Evolutionary conservation across 2,797 vertebrate genomes (phyloP), one percentile per base, ranked within the genome.

Genomic region (Antrozous pallidus): DNA sequence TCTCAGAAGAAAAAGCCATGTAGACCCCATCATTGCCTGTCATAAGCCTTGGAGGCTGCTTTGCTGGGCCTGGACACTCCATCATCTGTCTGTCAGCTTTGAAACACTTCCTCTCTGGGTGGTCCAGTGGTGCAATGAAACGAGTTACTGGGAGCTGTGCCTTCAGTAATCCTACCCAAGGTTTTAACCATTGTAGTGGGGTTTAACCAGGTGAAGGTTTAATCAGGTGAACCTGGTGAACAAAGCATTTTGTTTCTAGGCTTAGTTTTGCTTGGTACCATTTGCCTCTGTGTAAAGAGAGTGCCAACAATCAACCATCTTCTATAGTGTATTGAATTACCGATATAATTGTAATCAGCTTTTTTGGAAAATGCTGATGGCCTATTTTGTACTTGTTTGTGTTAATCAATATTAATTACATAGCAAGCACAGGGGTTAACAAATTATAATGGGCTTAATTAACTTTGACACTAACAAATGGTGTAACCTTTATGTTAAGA

Each of bases 381-480:
- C 74, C 94, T 69, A 28, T 31, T 26, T 94, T 16, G 26, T 91
- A 96, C 45, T 80, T 71, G 56, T 93, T 96, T 83, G 61, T 95
- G 93, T 94, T 93, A 74, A 92, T 96, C 13, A 18, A 49, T 89
- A 74, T 91, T 51, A 51, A 86, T 96, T 96, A 94, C 28, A 91
- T 92, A 93, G 85, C 38, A 71, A 0, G 8, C 74, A 80, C 28
- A 88, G 91, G 69, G 93, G 84, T 95, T 97, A 96, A 95, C 6
- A 51, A 82, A 24, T 88, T 80, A 75, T 97, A 91, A 91, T 95
- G 85, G 83, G 74, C 47, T 94, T 96, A 97, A 96, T 81, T 88
- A 96, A 88, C 38, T 36, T 79, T 94, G 97, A 49, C 86, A 87
- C 69, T 65, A 91, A 94, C 90, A 95, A 83, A 97, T 89, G 90